Evolutionary conservation across 64 coral and sea anemone species (phyloP), one percentile per base, ranked within the genome.

Genomic region (Montipora capricornis): DNA sequence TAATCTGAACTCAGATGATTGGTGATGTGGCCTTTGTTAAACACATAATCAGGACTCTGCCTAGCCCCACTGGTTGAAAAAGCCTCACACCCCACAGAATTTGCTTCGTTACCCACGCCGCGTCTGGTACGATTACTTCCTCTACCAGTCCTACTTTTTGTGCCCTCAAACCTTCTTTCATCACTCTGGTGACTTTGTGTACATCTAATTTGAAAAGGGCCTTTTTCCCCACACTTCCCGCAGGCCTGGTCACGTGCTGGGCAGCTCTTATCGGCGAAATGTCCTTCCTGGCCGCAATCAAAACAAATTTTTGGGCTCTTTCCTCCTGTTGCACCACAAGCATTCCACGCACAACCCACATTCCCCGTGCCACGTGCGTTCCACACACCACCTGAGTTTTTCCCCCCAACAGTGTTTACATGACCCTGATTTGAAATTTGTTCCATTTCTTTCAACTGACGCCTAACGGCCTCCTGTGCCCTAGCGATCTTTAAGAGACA

Each of bases 401-500:
- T 70, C 19, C 67, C n/a, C 15, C 67, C 67, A 70, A 70, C 14
- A 70, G 67, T 13, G 0, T 70, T 70, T 13, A 70, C 15, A 5
- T 70, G 67, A 70, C 8, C n/a, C 67, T 10, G 14, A 20, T 16
- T 70, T 5, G 0, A 10, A 16, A 16, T 70, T 12, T 10, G 12
- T 20, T 70, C 67, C 67, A 70, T 70, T 70, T 70, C 67, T 70
- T 10, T 70, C 50, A 82, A 53, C 1, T 82, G 80, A 55, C 80
- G 49, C 0, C 5, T 53, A 82, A 82, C 50, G 5, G 49, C 80
- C 19, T 82, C 80, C 15, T 82, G 80, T 55, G 80, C 80, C 15
- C 49, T 82, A 9, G 80, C 51, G 19, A 82, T 53, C 15, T 55
- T 58, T 20, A 48, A 82, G 16, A 51, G 57, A 82, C n/a, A 24